Evolutionary conservation across 1,140 invertebrate species (phyloP), one percentile per base, ranked within the genome.

Genomic region (Uloborus diversus): DNA sequence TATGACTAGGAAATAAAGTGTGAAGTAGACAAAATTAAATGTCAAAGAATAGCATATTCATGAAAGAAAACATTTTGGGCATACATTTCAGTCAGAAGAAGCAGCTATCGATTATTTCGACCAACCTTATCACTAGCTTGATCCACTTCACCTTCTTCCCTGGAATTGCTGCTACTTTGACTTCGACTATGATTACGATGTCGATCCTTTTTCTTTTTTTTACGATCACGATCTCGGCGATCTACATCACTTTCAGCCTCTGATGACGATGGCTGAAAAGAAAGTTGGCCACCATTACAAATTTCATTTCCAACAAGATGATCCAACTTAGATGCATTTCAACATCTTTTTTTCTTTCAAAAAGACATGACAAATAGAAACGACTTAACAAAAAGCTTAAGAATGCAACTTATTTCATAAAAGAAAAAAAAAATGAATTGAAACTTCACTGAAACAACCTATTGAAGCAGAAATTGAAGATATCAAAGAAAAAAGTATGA

Each of bases 81-180:
- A 65, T 27, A 42, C 23, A 42, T 27, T 65, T 25, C 20, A 11
- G n/a, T 33, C 5, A 4, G 23, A 66, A 17, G 17, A 66, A 66
- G 32, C 28, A 17, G 5, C 53, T 78, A 78, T 35, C 62, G 73
- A 65, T 32, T 65, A 35, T 56, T 78, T 65, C 61, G 73, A 78
- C 73, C 51, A 78, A 78, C 73, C 73, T 78, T 78, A 56, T 80
- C 78, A 62, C 78, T 69, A 28, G 42, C 65, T 56, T 76, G 64
- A 47, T 78, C 80, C 42, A 81, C 80, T 70, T 81, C 80, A 13
- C 80, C 80, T 69, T 81, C 80, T 53, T 81, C 80, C 32, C 80
- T 68, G 20, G 80, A 75, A 20, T 30, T 35, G 61, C 80, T 81
- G 27, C 62, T 57, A 47, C 80, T 81, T 7, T 62, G 56, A 33